Evolutionary conservation across 2,888 invertebrate species (phyloP).

Genomic region (Eumacrocentrus americanus): DNA sequence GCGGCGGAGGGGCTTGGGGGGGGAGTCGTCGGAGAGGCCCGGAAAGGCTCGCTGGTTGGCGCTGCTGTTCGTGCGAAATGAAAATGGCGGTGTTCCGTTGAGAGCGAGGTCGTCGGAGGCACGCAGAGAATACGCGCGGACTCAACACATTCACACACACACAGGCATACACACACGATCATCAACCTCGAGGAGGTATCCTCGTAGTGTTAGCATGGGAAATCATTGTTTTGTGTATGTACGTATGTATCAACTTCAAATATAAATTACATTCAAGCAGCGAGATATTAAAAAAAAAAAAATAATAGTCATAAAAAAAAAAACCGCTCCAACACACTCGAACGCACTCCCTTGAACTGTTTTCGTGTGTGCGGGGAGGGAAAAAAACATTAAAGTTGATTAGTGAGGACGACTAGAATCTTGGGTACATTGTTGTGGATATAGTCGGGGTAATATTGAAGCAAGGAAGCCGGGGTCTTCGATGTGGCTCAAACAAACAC

Average conservation of each 20-base stretch:
- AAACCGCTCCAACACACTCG: no score
- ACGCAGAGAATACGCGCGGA: constrained; percentile 32
- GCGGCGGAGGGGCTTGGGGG: no score
- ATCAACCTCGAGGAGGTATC: no score
- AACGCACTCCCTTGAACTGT: no score
- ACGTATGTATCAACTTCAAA: no score
- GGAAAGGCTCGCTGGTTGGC: constrained; percentile 6
- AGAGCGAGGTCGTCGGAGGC: constrained; percentile 48
- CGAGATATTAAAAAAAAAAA: no score
- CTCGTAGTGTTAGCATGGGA: no score
- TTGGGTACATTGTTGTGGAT: constrained; percentile 7
- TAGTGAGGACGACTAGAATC: constrained; percentile 44
- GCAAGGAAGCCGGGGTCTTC: constrained; percentile 19
- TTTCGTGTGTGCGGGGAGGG: no score
- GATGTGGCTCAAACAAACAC: constrained; percentile 50
- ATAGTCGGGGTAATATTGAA: constrained; percentile 13
- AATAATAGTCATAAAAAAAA: no score
- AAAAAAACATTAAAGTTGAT: constrained; percentile 30
- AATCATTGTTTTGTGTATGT: no score
- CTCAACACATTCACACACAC: neutral
- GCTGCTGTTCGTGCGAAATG: constrained; percentile 44
- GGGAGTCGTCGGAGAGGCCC: neutral
- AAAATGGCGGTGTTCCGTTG: constrained; percentile 59
- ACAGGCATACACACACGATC: neutral
- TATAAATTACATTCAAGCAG: no score